Conservation (phyloP, 2,113 vertebrate genomes). For the Struthidea cinerea region DNA sequence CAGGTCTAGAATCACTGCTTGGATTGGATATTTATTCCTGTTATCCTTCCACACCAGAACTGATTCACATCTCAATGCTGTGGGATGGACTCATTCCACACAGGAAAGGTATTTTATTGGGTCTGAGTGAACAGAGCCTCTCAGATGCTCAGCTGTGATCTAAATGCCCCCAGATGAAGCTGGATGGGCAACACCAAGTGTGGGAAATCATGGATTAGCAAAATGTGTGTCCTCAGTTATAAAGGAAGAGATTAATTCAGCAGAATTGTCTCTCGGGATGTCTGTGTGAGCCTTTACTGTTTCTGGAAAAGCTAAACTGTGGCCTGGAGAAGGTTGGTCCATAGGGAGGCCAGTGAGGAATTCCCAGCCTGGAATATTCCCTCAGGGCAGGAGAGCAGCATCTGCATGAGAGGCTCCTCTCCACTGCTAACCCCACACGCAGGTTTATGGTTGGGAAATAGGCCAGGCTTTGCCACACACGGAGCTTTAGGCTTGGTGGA, state of each 20-base stretch:
- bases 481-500: not conserved
- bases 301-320: not conserved
- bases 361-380: not conserved
- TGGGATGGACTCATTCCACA: not conserved
- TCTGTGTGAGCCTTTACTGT: not conserved
- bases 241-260: not conserved
- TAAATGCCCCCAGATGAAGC: not conserved
- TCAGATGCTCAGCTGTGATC: accelerated
- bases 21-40: not conserved
- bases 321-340: not conserved
- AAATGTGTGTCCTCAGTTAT: not conserved
- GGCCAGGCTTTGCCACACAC: not conserved
- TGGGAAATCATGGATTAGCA: not conserved
- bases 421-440: not conserved
- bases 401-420: not conserved
- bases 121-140: not conserved
- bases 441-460: not conserved
- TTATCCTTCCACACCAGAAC: not conserved
- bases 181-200: not conserved
- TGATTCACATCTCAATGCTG: not conserved
- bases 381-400: not conserved
- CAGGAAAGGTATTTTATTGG: not conserved
- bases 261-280: not conserved
- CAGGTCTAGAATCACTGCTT: not conserved
- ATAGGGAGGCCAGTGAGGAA: not conserved